Conservation (phyloP, 2,797 vertebrate species). For the Sphaeramia orbicularis region DNA sequence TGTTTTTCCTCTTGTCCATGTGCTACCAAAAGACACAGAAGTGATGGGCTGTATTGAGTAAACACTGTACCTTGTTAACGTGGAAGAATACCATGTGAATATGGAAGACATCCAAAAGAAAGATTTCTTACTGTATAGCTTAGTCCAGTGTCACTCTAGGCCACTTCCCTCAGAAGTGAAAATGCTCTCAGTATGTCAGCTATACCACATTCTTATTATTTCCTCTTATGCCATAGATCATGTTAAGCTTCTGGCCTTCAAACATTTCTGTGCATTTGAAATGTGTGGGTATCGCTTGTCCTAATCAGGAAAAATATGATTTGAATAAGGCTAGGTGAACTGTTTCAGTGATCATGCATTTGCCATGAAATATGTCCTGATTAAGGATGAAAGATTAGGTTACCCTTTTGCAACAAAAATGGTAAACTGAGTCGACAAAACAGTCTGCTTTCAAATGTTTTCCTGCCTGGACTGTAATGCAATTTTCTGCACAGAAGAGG, state of each 20-base stretch:
- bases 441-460: slow-evolving; percentile 65
- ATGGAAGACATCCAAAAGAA: slow-evolving; percentile 48
- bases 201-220: slow-evolving; percentile 60
- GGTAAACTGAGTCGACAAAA: slow-evolving; percentile 72
- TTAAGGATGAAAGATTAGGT: slow-evolving; percentile 81
- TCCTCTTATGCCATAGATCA: slow-evolving; percentile 67
- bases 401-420: slow-evolving; percentile 72
- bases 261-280: slow-evolving; percentile 60
- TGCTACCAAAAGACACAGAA: slow-evolving; percentile 65
- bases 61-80: slow-evolving; percentile 66
- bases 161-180: slow-evolving; percentile 60
- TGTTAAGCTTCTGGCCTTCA: slow-evolving; percentile 72
- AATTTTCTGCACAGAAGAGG: slow-evolving; percentile 79
- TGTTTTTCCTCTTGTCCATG: slow-evolving; percentile 65
- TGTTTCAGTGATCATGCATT: slow-evolving; percentile 85
- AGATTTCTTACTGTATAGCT: slow-evolving; percentile 36
- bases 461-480: slow-evolving; percentile 71
- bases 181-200: slow-evolving; percentile 68
- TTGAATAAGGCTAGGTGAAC: slow-evolving; percentile 81
- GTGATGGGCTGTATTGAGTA: slow-evolving; percentile 65
- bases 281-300: slow-evolving; percentile 69
- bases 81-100: slow-evolving; percentile 46
- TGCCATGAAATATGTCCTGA: slow-evolving; percentile 84
- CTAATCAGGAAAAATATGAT: slow-evolving; percentile 79
- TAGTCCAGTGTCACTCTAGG: slow-evolving; percentile 46